Evolutionary conservation across 2,888 invertebrate species (phyloP).

Genomic region (Drosophila fulvimacula): DNA sequence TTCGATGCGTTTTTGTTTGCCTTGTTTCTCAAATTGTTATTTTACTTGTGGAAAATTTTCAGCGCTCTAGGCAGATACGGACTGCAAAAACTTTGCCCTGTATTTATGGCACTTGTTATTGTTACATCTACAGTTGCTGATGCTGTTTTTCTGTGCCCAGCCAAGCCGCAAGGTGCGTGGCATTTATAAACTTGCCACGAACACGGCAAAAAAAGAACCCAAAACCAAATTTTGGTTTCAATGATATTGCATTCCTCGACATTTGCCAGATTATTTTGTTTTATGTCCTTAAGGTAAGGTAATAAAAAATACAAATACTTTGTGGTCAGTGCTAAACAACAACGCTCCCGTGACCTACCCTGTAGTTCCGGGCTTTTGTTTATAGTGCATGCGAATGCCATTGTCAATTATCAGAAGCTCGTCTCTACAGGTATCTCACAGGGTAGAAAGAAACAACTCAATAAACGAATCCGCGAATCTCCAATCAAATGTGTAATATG

Average conservation of each 20-base stretch:
- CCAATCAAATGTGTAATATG: background rate
- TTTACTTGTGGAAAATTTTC: slow-evolving; percentile 65
- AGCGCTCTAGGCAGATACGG: slow-evolving; percentile 66
- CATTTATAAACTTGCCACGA: slow-evolving; percentile 55
- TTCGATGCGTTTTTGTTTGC: slow-evolving; percentile 50
- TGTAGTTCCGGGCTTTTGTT: slow-evolving; percentile 99
- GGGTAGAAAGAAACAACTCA: slow-evolving; percentile 86
- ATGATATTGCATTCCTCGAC: slow-evolving; percentile 35
- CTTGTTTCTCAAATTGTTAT: slow-evolving; percentile 77
- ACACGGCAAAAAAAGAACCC: background rate
- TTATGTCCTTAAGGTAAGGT: slow-evolving; percentile 28
- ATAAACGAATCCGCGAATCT: background rate
- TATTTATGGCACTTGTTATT: slow-evolving; percentile 72
- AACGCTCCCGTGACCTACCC: slow-evolving; percentile 98
- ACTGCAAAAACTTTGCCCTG: slow-evolving; percentile 54
- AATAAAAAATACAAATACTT: background rate
- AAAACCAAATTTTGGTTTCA: slow-evolving; percentile 12
- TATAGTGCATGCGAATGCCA: slow-evolving; percentile 86
- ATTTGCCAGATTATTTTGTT: slow-evolving; percentile 47
- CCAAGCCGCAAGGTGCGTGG: slow-evolving; percentile 46
- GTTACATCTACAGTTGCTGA: slow-evolving; percentile 22
- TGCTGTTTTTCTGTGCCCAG: slow-evolving; percentile 1
- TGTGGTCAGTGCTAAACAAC: slow-evolving; percentile 32
- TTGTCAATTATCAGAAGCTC: slow-evolving; percentile 94
- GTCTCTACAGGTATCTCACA: slow-evolving; percentile 99